Conservation (phyloP, 2,888 invertebrate species). For the Dryobota labecula region DNA sequence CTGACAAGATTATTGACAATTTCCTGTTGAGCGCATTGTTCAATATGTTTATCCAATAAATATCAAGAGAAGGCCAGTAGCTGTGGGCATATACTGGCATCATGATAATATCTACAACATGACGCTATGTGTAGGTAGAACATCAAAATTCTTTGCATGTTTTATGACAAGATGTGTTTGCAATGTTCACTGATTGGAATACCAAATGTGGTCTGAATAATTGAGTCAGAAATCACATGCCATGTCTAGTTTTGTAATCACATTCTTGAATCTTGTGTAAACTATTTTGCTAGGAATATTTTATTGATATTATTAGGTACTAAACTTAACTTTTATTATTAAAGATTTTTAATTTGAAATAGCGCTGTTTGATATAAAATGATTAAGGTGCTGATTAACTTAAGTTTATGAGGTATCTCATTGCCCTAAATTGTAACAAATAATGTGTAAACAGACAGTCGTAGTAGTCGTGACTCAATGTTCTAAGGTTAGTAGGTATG, state of each 20-base stretch:
- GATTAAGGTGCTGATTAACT: neutral
- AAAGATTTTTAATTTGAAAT: neutral
- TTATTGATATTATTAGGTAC: constrained; percentile 18
- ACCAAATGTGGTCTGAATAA: constrained; percentile 72
- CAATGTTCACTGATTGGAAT: constrained; percentile 73
- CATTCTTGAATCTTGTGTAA: constrained; percentile 60
- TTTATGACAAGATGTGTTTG: constrained; percentile 69
- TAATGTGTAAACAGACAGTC: constrained; percentile 7
- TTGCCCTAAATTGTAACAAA: constrained; percentile 12
- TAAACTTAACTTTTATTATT: constrained; percentile 1
- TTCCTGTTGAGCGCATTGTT: constrained; percentile 83
- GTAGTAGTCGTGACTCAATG: neutral
- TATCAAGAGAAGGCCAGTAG: constrained; percentile 71
- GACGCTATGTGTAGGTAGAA: constrained; percentile 54
- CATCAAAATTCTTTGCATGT: constrained; percentile 70
- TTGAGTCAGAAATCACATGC: constrained; percentile 68
- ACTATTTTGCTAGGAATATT: constrained; percentile 35
- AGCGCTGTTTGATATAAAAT: neutral
- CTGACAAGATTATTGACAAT: constrained; percentile 85
- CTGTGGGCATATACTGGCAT: constrained; percentile 47
- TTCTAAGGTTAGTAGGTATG: neutral
- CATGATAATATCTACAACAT: constrained; percentile 49
- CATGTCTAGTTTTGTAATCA: constrained; percentile 61
- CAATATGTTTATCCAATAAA: constrained; percentile 85
- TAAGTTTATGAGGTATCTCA: neutral